Evolutionary conservation across 2,113 vertebrate species (phyloP), one percentile per base, ranked within the genome.

Genomic region (Rhinopithecus roxellana): DNA sequence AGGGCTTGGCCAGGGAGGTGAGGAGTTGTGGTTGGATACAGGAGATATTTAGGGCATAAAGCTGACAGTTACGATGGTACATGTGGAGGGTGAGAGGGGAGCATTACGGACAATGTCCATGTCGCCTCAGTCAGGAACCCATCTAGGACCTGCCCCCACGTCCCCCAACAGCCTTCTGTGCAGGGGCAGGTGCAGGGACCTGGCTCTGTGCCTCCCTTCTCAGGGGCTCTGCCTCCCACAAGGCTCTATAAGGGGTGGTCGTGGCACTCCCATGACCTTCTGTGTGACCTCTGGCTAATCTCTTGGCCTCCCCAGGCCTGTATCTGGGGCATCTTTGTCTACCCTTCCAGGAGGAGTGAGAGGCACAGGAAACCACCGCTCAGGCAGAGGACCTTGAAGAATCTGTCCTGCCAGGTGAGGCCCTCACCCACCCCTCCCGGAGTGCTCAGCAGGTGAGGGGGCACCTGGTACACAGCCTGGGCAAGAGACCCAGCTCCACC

Each of bases 341-440:
- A 14, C 30, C 32, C 40, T 70, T 69, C 55, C 14, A 30, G 85
- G 69, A 94, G 67, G 95, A 78, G 48, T 5, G 61, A 57, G 12
- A 32, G 70, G 43, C 61, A 16, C 35, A 1, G 38, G 79, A 75
- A 93, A n/a, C 40, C 70, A 20, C 32, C 6, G 45, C 70, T 22
- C 82, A 13, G 89, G 70, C 38, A 3, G 80, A 61, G 57, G 45
- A 72, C 25, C 90, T 90, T 48, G 85, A 35, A 70, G 80, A 96
- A 90, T 95, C 95, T 82, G 90, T 95, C 95, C 69, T n/a, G 55
- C 92, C 1, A 1, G 83, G 59, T 25, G 10, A 61, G 59, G 59
- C 25, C 92, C 30, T 8, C 5, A 9, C 30, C 38, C 1, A 0
- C n/a, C 38, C 12, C 8, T n/a, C 61, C 61, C 0, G 0, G 0